These are phyloP conservation scores for Ginglymostoma cirratum DNA, from an alignment of 2,113 vertebrate species.

Conservation along the genomic window DNA sequence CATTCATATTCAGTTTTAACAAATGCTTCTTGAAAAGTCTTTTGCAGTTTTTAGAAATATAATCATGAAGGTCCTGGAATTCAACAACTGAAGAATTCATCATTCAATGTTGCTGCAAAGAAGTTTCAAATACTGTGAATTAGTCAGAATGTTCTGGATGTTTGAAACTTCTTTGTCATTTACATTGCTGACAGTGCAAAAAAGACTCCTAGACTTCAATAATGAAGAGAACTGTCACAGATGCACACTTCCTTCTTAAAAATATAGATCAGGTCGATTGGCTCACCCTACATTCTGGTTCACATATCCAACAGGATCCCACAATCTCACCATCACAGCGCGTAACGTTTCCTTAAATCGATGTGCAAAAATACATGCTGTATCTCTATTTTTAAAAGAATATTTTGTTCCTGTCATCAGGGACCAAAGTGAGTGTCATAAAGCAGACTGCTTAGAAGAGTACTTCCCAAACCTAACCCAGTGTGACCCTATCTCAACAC, in stretches of 20 bases:
- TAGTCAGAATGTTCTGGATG: not conserved
- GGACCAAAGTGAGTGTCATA: not conserved
- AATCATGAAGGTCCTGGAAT: not conserved
- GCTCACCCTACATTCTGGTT: not conserved
- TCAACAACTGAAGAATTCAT: not conserved
- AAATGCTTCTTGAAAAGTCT: too few species aligned
- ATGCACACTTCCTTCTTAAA: not conserved
- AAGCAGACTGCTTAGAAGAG: not conserved
- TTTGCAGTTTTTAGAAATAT: too few species aligned
- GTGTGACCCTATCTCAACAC: too few species aligned
- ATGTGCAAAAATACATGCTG: not conserved
- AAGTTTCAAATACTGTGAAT: not conserved
- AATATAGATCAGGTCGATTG: not conserved
- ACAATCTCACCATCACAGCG: not conserved
- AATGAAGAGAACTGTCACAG: not conserved
- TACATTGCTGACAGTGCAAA: not conserved
- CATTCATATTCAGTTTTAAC: too few species aligned
- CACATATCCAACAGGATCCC: not conserved
- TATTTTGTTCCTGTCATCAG: not conserved
- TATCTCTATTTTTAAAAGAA: not conserved
- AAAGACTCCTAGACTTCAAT: not conserved
- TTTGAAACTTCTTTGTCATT: not conserved
- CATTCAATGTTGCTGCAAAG: not conserved
- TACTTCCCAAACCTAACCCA: too few species aligned
- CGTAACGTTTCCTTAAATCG: not conserved